phyloP scores from a whole-genome alignment of 2,113 vertebrate species.

The Euleptes europaea region DNA sequence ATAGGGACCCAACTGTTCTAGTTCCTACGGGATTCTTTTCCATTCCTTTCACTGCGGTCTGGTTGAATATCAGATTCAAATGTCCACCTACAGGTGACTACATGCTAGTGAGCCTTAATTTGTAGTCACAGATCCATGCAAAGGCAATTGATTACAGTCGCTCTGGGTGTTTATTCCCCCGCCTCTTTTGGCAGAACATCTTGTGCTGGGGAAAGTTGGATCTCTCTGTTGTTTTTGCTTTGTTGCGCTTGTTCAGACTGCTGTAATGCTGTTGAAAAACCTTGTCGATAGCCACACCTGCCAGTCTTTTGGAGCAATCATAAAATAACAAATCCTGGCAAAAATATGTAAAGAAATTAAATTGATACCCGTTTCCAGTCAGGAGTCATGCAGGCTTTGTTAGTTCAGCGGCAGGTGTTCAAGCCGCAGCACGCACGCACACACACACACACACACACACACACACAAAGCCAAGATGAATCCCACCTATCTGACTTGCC shows the following conservation, averaged over 20 bases:
- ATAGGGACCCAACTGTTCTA: rapidly evolving
- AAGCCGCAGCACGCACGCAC: rapidly evolving
- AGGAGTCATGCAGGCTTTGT: not conserved
- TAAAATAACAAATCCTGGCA: not conserved
- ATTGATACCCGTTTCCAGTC: not conserved
- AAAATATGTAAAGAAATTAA: not conserved
- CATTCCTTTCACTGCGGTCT: not conserved
- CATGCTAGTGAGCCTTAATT: not conserved
- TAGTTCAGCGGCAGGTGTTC: not conserved
- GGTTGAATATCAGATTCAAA: not conserved
- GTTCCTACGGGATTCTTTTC: rapidly evolving
- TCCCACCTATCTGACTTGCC: rapidly evolving
- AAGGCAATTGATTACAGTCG: not conserved
- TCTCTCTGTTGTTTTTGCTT: not conserved
- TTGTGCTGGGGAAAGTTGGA: not conserved
- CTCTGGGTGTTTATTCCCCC: not conserved
- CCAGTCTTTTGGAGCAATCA: not conserved
- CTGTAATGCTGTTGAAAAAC: not conserved
- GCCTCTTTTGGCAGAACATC: not conserved
- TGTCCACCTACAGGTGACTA: not conserved
- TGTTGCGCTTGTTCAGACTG: not conserved
- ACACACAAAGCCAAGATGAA: rapidly evolving
- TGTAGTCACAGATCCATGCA: not conserved
- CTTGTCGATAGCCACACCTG: not conserved
- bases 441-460: rapidly evolving